phyloP scores from a whole-genome alignment of 64 coral and sea anemone species.

The Dendronephthya gigantea region DNA sequence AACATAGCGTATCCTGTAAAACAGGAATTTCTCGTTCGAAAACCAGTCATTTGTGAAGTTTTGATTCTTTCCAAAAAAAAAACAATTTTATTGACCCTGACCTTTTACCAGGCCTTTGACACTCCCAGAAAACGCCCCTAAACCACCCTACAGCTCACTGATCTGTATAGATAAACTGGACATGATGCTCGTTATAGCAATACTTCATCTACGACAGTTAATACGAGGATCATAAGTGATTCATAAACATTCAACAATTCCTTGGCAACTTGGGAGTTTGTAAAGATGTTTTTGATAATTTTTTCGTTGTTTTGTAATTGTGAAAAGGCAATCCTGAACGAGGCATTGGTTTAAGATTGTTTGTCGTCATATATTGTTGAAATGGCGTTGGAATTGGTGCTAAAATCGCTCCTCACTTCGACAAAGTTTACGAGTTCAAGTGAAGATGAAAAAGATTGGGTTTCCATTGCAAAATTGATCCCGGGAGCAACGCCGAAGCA shows the following conservation, averaged over 20 bases:
- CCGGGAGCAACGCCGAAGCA: neutral
- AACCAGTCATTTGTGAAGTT: no score
- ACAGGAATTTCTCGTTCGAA: no score
- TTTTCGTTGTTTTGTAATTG: neutral
- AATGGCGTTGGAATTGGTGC: neutral
- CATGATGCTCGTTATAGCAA: no score
- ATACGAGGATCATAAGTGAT: no score
- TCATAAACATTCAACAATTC: neutral
- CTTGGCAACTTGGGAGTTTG: constrained; percentile 2
- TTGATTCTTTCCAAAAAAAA: no score
- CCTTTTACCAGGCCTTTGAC: no score
- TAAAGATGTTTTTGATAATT: neutral
- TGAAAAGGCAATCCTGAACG: neutral
- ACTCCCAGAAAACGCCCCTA: no score
- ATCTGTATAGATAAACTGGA: no score
- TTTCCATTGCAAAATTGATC: neutral
- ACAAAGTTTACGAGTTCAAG: neutral
- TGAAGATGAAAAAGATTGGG: neutral
- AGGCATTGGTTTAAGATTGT: neutral
- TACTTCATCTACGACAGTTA: no score
- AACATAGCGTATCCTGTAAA: no score
- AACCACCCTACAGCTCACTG: no score
- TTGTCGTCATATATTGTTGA: neutral
- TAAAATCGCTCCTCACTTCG: neutral
- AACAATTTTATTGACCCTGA: no score